phyloP scores from a whole-genome alignment of 2,113 vertebrate species.

The Ophiodon elongatus region DNA sequence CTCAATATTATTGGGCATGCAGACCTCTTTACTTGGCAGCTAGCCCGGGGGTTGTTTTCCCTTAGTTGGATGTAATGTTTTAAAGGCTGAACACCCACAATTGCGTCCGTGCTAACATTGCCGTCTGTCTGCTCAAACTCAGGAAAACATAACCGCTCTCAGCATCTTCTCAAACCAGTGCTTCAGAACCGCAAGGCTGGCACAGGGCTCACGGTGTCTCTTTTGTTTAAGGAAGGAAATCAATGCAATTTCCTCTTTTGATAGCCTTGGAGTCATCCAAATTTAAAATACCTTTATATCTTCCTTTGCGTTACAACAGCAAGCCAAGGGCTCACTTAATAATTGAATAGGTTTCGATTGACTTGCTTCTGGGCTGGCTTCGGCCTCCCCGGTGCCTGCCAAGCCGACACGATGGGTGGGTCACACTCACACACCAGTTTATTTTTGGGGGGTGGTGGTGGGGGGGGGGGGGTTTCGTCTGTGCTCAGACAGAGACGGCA shows the following conservation, averaged over 20 bases:
- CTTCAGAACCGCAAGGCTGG: conserved; percentile 26
- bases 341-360: conserved; percentile 56
- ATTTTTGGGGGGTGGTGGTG: too few relatives aligned
- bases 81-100: conserved; percentile 25
- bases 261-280: conserved; percentile 17
- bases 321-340: conserved; percentile 35
- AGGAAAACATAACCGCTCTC: conserved; percentile 42
- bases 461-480: too few relatives aligned
- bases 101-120: conserved; percentile 21
- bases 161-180: conserved; percentile 28
- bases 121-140: conserved; percentile 15
- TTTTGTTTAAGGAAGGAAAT: conserved; percentile 22
- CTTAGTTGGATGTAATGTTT: conserved; percentile 40
- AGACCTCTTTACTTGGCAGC: conserved; percentile 49
- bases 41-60: conserved; percentile 50
- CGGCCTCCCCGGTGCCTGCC: conserved; percentile 22
- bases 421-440: conserved; percentile 3
- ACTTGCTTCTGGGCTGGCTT: conserved; percentile 36
- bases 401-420: conserved; percentile 38
- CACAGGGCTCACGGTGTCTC: background rate
- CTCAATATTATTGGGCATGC: conserved; percentile 34
- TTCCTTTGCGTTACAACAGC: background rate
- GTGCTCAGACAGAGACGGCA: conserved; percentile 49
- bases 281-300: conserved; percentile 35
- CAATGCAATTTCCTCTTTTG: conserved; percentile 46